These are phyloP conservation scores for Porites australiensis DNA, from an alignment of 64 coral and sea anemone species.

Conservation along the genomic window DNA sequence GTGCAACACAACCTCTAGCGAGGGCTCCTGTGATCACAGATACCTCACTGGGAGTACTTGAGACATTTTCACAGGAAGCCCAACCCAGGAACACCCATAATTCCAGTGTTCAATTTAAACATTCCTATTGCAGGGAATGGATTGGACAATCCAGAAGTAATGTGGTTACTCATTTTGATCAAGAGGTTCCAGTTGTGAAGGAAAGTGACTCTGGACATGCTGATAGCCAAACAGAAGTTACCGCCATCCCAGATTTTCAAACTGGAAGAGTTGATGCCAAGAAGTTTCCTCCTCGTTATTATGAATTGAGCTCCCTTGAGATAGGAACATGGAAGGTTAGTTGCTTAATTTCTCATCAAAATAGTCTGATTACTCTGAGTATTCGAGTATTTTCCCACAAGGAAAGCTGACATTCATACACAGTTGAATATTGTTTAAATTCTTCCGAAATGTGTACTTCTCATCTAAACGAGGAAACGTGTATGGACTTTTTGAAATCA, in stretches of 20 bases:
- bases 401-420: too few relatives aligned
- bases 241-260: constrained; percentile 16
- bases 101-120: background rate
- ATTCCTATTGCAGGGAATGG: background rate
- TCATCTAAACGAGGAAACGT: too few relatives aligned
- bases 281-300: constrained; percentile 41
- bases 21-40: background rate
- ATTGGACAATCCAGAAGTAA: background rate
- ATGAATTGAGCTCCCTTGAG: background rate
- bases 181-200: background rate
- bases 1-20: background rate
- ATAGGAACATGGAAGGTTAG: constrained; percentile 60
- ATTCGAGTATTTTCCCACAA: background rate
- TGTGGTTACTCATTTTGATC: background rate
- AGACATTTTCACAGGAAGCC: background rate
- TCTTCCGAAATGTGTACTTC: too few relatives aligned
- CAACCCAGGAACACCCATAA: background rate
- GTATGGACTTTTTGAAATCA: too few relatives aligned
- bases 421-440: too few relatives aligned
- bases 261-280: constrained; percentile 48
- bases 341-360: background rate
- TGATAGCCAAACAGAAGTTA: background rate
- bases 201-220: background rate
- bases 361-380: background rate
- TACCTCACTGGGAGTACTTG: background rate